Base-by-base conservation (phyloP, 2,113 vertebrate species). In the Pheucticus melanocephalus region DNA sequence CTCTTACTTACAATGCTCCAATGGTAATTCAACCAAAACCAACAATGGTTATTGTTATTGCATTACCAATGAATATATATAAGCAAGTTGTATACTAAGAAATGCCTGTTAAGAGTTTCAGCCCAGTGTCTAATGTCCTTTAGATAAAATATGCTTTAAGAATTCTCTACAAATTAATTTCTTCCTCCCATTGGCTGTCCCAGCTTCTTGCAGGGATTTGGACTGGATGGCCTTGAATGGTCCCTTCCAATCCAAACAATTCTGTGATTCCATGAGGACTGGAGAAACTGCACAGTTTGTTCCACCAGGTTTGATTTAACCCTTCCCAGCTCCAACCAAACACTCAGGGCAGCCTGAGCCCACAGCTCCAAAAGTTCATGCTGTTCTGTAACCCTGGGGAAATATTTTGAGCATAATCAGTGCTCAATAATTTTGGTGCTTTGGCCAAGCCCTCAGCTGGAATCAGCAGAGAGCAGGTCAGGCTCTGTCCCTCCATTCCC, bases 371-470 rank as follows among this genome's bases (percentile, higher is more conserved):
- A 5, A 57, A 70, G 60, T 23, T 64, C 30, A 8, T 35, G 53
- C 45, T 45, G 0, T 15, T 30, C 11, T 15, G 0, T 23, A 20
- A 37, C 60, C 42, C 13, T 6, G 9, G 39, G 18, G 17, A 30
- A 2, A 2, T 31, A 23, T 12, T 69, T n/a, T 33, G 54, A 73
- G 48, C 31, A n/a, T 3, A 45, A 12, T 28, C 47, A 8, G 24
- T 2, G 12, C 77, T 83, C 64, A 64, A 0, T 39, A 24, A 35
- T 45, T 57, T 3, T 27, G 35, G 20, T 21, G 10, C 12, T 82
- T 66, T 84, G 61, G 25, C 40, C 76, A 90, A 27, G 3, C 4
- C 22, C 16, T 68, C 42, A 53, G 50, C 50, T 64, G 39, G 48
- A 82, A 54, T 9, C 44, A 73, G 61, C 65, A 89, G 37, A 69